Base-by-base conservation (phyloP, 2,797 vertebrate genomes). In the Scolopax rusticola region DNA sequence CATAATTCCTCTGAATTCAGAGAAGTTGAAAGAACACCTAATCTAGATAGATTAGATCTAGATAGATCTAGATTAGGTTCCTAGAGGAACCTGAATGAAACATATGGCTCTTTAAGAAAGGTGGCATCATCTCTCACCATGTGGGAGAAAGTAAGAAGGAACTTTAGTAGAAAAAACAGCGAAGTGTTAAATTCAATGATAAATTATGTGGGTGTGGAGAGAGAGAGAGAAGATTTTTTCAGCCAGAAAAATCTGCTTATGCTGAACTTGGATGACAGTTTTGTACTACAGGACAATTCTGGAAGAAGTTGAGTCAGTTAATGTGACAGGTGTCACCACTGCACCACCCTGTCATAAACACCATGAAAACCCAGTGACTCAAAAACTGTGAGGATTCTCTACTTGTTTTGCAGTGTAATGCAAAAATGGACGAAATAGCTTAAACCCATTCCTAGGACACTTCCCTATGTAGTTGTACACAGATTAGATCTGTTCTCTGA, bases 241-340 rank as follows among this genome's bases (percentile, higher is more conserved):
- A 64, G 33, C 7, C 28, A 60, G 47, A 59, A 45, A 5, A 23
- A 43, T 33, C 33, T 69, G 8, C 18, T 71, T 25, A 30, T 12
- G 10, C 7, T 33, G 33, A 78, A 40, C 16, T 56, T 47, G 24
- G 36, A 36, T 36, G 36, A 36, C 30, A 56, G 30, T 54, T 68
- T 50, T 19, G n/a, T 60, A n/a, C n/a, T 5, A 24, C 24, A 14
- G 79, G 25, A 74, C 24, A 20, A 9, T 23, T 60, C 53, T 28
- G 67, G 47, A 50, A 56, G 47, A 85, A 65, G n/a, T 5, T 15
- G 10, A 32, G 36, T 61, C 2, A 2, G 14, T 28, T 4, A 16
- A 21, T 0, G 19, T 11, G 28, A 56, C 1, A 0, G 8, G 21
- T 15, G 23, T 16, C 54, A 68, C 25, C 33, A 12, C 12, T 12